Evolutionary conservation across 2,797 vertebrate genomes (phyloP).

Genomic region (Huso huso): DNA sequence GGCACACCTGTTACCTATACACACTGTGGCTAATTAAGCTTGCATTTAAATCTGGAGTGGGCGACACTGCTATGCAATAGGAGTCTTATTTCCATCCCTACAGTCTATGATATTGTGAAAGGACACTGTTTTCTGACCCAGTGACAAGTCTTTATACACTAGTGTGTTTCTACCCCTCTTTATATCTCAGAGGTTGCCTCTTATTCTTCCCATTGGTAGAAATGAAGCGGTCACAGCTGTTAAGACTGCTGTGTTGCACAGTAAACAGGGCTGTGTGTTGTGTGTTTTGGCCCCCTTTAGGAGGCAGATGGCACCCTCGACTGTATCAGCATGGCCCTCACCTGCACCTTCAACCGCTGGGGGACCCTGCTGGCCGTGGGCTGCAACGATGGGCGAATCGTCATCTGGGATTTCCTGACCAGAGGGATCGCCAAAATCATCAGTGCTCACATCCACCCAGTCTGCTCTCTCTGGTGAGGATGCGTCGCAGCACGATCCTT

Average conservation of each 20-base stretch:
- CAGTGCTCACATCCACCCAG: conserved; percentile 93
- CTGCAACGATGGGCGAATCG: conserved; percentile 92
- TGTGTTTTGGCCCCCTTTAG: conserved; percentile 44
- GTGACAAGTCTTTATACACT: no score
- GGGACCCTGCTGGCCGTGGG: conserved; percentile 94
- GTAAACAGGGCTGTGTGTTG: neutral
- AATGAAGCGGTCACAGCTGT: neutral
- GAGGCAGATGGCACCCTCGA: conserved; percentile 96
- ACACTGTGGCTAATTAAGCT: no score
- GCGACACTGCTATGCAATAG: no score
- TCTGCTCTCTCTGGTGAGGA: conserved; percentile 87
- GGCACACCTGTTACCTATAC: no score
- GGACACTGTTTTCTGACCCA: no score
- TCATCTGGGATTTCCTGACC: conserved; percentile 97
- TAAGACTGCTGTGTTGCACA: neutral
- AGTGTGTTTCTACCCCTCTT: no score
- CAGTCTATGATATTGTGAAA: no score
- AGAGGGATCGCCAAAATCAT: conserved; percentile 96
- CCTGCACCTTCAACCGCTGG: conserved; percentile 97
- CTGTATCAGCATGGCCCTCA: conserved; percentile 97
- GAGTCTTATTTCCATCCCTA: no score
- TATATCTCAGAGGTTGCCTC: no score
- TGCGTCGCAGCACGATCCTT: neutral
- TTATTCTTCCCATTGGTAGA: no score
- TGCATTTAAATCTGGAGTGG: no score